A percentile compares a stretch with the other conserved stretches of the same genome.
Conservation (phyloP, 2,888 invertebrate genomes). For the Teleiodes luculella region DNA sequence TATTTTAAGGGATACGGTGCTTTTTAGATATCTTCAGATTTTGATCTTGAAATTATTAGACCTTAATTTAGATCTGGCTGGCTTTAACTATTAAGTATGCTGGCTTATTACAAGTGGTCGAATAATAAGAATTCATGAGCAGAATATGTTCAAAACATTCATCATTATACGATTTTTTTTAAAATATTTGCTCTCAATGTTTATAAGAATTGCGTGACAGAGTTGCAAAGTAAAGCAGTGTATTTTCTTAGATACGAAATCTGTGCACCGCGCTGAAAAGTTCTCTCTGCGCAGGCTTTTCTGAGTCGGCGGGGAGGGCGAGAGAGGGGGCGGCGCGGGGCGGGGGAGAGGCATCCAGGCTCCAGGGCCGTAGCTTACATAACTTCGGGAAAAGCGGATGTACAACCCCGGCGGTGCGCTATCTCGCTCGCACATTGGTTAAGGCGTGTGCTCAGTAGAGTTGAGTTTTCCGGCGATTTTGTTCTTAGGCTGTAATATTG, state of each 20-base stretch:
- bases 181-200: too few relatives aligned
- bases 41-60: too few relatives aligned
- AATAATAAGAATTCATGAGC: too few relatives aligned
- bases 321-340: slow-evolving; percentile 24
- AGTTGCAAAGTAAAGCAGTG: not conserved
- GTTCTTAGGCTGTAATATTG: not conserved
- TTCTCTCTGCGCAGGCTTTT: slow-evolving; percentile 21
- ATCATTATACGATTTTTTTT: too few relatives aligned
- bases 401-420: slow-evolving; percentile 48
- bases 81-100: too few relatives aligned
- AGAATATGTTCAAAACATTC: too few relatives aligned
- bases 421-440: slow-evolving; percentile 58
- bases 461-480: slow-evolving; percentile 35
- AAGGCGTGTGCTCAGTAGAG: slow-evolving; percentile 31
- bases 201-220: not conserved
- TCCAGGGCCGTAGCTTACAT: slow-evolving; percentile 75
- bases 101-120: too few relatives aligned
- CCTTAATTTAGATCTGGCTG: too few relatives aligned
- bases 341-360: slow-evolving; percentile 48
- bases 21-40: too few relatives aligned
- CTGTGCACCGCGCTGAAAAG: slow-evolving; percentile 17
- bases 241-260: slow-evolving; percentile 9
- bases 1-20: too few relatives aligned
- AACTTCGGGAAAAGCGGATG: slow-evolving; percentile 73
- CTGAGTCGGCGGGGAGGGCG: slow-evolving; percentile 22